Evolutionary conservation across 2,113 vertebrate species (phyloP), one percentile per base, ranked within the genome.

Genomic region (Heliornis fulica): DNA sequence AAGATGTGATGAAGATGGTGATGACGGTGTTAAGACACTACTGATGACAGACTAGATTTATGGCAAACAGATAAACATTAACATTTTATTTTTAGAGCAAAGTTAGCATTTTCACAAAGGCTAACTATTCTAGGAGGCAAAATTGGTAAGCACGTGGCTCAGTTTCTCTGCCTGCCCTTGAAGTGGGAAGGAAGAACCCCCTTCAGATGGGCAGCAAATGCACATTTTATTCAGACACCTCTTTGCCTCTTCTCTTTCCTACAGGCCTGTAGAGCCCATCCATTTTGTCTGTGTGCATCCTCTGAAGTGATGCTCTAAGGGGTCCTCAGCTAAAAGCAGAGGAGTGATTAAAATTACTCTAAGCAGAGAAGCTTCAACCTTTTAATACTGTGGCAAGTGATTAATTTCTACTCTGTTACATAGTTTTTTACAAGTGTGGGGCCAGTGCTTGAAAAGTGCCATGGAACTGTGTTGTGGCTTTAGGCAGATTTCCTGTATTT

Each of bases 11-110:
- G 64, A 54, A 82, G 9, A 15, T 43, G 38, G 26, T 53, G 40
- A 11, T 0, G 2, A 8, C 20, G 51, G 36, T 1, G 4, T 61
- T 50, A 54, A 74, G 48, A 68, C 32, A 22, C 3, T 45, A 14
- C 17, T 45, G 68, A 51, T 0, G 3, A 40, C 23, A 51, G 23
- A 31, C 21, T 64, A 51, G 36, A 20, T 64, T 43, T 80, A 40
- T 51, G 41, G 31, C 17, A 31, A 93, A 17, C 11, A 71, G 36
- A 14, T 45, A 22, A 8, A 45, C 57, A 26, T 75, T 9, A 5
- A 79, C 57, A 23, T 45, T 69, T 50, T 56, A 7, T 80, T 63
- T 40, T 21, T 40, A 40, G 13, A 64, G 20, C 36, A 15, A 68
- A 74, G 32, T 23, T 54, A 69, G 12, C 50, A 23, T 59, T 71